A percentile compares a stretch with the other conserved stretches of the same genome.
phyloP scores from a whole-genome alignment of 2,113 vertebrate species.

The Nycticebus coucang region DNA sequence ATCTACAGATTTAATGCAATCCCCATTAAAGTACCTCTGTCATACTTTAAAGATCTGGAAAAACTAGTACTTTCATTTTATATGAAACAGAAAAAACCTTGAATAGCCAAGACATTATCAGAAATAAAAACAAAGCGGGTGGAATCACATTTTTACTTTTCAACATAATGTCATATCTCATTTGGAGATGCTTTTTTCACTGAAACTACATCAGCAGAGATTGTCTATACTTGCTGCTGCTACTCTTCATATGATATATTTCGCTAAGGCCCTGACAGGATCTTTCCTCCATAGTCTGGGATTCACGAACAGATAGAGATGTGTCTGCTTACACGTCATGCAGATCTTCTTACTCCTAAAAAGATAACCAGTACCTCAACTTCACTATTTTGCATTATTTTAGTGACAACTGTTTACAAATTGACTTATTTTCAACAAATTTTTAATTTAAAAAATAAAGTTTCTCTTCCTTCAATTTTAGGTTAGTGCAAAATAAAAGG shows the following conservation, averaged over 20 bases:
- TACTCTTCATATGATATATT: background rate
- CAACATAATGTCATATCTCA: background rate
- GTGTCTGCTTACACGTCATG: background rate
- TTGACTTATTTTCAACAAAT: conserved; percentile 13
- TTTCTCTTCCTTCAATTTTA: conserved; percentile 35
- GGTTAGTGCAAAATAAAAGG: conserved; percentile 18
- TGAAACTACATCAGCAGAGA: background rate
- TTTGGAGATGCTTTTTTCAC: background rate
- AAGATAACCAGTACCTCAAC: background rate
- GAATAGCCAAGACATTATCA: too few species aligned
- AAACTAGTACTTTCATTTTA: too few species aligned
- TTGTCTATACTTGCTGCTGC: background rate
- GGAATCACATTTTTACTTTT: background rate
- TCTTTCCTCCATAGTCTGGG: background rate
- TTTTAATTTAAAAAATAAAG: background rate
- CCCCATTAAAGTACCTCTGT: too few species aligned
- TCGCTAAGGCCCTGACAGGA: background rate
- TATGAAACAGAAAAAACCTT: too few species aligned
- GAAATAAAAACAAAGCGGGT: too few species aligned
- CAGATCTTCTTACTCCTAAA: background rate
- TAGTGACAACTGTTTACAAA: background rate
- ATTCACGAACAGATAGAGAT: background rate
- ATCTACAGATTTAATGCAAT: too few species aligned
- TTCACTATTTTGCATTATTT: conserved; percentile 26
- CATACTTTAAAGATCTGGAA: too few species aligned